Evolutionary conservation across 2,888 invertebrate species (phyloP), one percentile per base, ranked within the genome.

Genomic region (Phytoseiulus persimilis): DNA sequence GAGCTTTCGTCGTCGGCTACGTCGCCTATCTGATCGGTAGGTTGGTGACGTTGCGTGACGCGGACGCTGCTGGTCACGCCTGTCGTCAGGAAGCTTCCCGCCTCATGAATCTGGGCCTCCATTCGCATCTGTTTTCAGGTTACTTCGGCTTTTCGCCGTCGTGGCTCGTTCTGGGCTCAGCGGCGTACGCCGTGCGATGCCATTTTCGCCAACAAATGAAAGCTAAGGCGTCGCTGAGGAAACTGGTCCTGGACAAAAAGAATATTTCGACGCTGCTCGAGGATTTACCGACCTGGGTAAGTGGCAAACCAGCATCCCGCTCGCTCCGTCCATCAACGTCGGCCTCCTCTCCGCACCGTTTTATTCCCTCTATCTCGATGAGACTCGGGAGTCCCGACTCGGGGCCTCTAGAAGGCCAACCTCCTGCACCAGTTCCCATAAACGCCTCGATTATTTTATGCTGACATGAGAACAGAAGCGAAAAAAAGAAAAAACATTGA

Each of bases 281-380:
- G 92, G 98, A 98, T 93, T 93, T 98, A 91, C 98, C 98, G 65
- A 95, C 97, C 39, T 98, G 98, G 98, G 98, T 97, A 93, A 94
- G 94, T 92, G 83, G 89, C 45, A n/a, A 45, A 32, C 18, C 32
- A n/a, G 23, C 83, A 89, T 90, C 28, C 65, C 1, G 28, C 14
- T 65, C 65, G 28, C 23, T 65, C 18, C 65, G 18, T 39, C 3
- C 39, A 39, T 39, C 39, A 39, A 14, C 65, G 65, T 14, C 14
- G 1, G 28, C 65, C 65, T 65, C 65, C 65, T 14, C 65, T 23
- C n/a, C n/a, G n/a, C n/a, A n/a, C n/a, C n/a, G n/a, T n/a, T n/a
- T n/a, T n/a, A 18, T 65, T 65, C 65, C 23, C 18, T 65, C 18
- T 39, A 39, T 39, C 39, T 39, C 39, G 9, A 39, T 39, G 39